Base-by-base conservation (phyloP, 2,888 invertebrate species). In the Andrena marginata region DNA sequence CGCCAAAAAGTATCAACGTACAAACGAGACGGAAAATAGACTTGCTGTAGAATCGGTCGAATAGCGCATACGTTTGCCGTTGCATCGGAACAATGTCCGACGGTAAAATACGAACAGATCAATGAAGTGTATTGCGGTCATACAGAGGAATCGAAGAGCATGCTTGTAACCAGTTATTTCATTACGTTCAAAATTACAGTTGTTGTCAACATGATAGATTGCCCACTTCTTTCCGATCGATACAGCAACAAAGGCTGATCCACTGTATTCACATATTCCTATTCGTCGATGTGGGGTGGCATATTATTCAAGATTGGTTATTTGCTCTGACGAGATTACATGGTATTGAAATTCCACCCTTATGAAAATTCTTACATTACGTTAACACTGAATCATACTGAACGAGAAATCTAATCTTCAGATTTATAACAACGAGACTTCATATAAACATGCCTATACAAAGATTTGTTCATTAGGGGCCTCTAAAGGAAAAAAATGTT, bases 181-280 rank as follows among this genome's bases (percentile, higher is more conserved):
- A 82, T 82, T 82, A 82, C 76, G 68, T 64, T 71, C 64, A 82
- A 76, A 76, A 64, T 72, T 72, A 56, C 75, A 82, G 68, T 49
- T 65, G 68, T 59, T 81, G 75, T 71, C 82, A 76, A 67, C 82
- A 59, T 81, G 82, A 74, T 42, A 81, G 81, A 81, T 76, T 76
- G 76, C 59, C 48, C 62, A 59, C 64, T 70, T 51, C 54, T 82
- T 82, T 69, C 54, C 71, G 68, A 54, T 60, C 71, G 71, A 72
- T 72, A 51, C 62, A 26, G 48, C 35, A 42, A 23, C 74, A 23
- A 60, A 49, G 62, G 10, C 7, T 62, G 51, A 71, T 33, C 48
- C 42, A 3, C 42, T n/a, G 16, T 26, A 23, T 26, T 42, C 42
- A 42, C 42, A 5, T 42, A 42, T 42, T 42, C 42, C 42, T 42